Evolutionary conservation across 1,140 invertebrate genomes (phyloP), one percentile per base, ranked within the genome.

Genomic region (Gryllus bimaculatus): DNA sequence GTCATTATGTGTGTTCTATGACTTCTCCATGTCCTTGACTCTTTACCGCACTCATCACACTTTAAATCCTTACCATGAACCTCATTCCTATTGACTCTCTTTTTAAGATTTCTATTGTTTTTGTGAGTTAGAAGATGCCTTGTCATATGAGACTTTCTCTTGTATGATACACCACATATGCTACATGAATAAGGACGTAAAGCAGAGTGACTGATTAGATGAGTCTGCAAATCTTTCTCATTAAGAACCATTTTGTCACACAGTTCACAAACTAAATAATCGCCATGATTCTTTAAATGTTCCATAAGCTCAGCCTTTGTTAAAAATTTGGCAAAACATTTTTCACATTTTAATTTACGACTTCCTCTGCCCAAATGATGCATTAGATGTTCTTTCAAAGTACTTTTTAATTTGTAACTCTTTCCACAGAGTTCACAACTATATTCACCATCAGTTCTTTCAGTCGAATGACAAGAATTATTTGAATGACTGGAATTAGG

Each of bases 131-230:
- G 21, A 48, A 77, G 10, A 20, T 77, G 76, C 13, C 76, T 39
- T 48, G 47, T 77, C 21, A 77, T 15, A 21, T 77, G 76, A 3
- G 76, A 77, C 48, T 77, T 77, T 47, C 76, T 49, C 48, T 77
- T 80, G 73, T 73, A 80, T 8, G 47, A 79, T 4, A 47, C 66
- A 18, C 48, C 73, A 66, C 79, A 80, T 8, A 80, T 10, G n/a
- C 18, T 47, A 48, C 79, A 80, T 0, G 10, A 21, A 48, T 73
- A 80, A 39, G 79, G 79, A 18, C 74, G 54, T 21, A 73, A 49
- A 39, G 47, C 76, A 73, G 79, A 73, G 83, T 93, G 92, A 0
- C 90, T 93, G 20, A 77, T 77, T 48, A 48, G 47, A 49, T 77
- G 76, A n/a, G 47, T 47, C 47, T 48, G 47, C 47, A 79, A 66